These are phyloP conservation scores for Lathamus discolor DNA, from an alignment of 2,113 vertebrate genomes.

Conservation along the genomic window DNA sequence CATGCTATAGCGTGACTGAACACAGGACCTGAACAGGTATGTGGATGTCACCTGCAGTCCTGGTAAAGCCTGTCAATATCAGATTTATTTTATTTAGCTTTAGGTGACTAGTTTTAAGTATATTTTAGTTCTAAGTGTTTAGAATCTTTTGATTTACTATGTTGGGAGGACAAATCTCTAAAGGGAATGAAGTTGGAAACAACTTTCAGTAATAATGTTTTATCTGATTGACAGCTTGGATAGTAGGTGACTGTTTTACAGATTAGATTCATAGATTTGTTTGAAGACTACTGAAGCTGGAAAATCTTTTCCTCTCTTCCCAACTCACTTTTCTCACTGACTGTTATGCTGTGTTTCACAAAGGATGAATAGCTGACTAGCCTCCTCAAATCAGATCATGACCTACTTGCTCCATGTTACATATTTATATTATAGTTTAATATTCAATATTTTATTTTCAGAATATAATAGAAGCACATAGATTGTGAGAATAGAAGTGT, in stretches of 20 bases:
- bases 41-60: background rate
- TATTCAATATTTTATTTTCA: background rate
- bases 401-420: background rate
- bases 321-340: background rate
- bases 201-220: background rate
- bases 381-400: background rate
- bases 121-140: background rate
- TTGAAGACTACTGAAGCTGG: background rate
- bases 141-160: background rate
- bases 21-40: background rate
- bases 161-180: background rate
- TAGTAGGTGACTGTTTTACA: background rate
- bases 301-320: background rate
- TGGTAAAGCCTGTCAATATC: background rate
- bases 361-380: background rate
- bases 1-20: background rate
- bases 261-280: background rate
- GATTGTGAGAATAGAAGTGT: background rate
- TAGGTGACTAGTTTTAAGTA: background rate
- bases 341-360: background rate
- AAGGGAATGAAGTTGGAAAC: background rate
- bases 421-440: background rate
- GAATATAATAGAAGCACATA: background rate
- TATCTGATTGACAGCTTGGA: background rate
- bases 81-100: background rate